Evolutionary conservation across 2,797 vertebrate genomes (phyloP), one percentile per base, ranked within the genome.

Genomic region (Discoglossus pictus): DNA sequence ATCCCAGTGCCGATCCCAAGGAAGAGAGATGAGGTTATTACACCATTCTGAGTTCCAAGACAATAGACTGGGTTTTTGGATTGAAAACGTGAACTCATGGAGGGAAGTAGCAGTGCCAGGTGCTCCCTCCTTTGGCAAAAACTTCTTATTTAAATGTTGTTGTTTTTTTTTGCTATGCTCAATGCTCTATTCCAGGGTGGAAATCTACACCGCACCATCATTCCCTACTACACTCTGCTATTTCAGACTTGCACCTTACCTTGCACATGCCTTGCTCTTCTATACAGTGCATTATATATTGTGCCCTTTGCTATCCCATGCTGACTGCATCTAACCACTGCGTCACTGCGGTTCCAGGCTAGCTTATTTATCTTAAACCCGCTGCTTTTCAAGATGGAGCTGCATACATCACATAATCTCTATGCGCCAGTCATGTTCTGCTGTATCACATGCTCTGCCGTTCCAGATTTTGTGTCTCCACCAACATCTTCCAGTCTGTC

Each of bases 141-240:
- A 71, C 60, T 27, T 25, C 51, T 62, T 62, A 71, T 71, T 71
- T 71, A 71, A 71, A 71, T 71, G 53, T 70, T 64, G 34, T 50
- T n/a, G 53, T 61, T 70, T 51, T 40, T 17, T 44, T 23, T 2
- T 27, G 50, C 40, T 64, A 18, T 18, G 60, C n/a, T n/a, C n/a
- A n/a, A n/a, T n/a, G n/a, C n/a, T n/a, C n/a, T n/a, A n/a, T n/a
- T 31, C 61, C 54, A 54, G 39, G 38, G 38, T 34, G 23, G 43
- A 12, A 10, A 8, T 23, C 34, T 25, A 16, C 17, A 9, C 40
- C 43, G 18, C 24, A 25, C 21, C 17, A 8, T 31, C 53, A 35
- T 20, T 36, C 59, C 15, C 39, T 12, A 40, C 24, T 48, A 23
- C 50, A 38, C 20, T 31, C 27, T 31, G 27, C 27, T 31, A 31